These are phyloP conservation scores for Torymus tubicola DNA, from an alignment of 2,888 invertebrate species.

Conservation along the genomic window DNA sequence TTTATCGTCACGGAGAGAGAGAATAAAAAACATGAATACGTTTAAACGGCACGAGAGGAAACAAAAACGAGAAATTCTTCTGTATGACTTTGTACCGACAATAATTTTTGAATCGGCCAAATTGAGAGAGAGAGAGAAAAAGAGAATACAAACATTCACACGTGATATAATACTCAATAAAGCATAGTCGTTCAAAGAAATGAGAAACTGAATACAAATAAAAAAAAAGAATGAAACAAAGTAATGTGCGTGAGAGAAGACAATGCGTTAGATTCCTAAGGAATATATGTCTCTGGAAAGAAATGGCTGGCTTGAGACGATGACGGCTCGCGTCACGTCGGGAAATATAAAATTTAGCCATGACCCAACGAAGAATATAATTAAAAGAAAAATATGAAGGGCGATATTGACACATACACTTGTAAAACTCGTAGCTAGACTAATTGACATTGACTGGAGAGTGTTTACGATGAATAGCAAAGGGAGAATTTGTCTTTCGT, in stretches of 20 bases:
- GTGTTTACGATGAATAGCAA: conserved; percentile 56
- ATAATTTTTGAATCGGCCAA: conserved; percentile 58
- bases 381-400: not conserved
- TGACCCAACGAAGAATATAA: conserved; percentile 56
- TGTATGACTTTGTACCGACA: conserved; percentile 51
- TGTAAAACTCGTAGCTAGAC: conserved; percentile 65
- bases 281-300: conserved; percentile 28
- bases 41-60: conserved; percentile 17
- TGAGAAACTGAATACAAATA: no score
- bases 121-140: conserved; percentile 43
- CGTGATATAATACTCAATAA: conserved; percentile 56
- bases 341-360: conserved; percentile 50
- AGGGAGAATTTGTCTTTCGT: conserved; percentile 52
- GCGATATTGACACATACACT: conserved; percentile 53
- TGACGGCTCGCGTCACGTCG: conserved; percentile 35
- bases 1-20: conserved; percentile 25
- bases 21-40: not conserved
- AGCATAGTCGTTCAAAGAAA: conserved; percentile 34
- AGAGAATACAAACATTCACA: not conserved
- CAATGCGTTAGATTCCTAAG: conserved; percentile 34
- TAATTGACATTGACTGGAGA: conserved; percentile 65
- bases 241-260: conserved; percentile 14
- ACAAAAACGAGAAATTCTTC: conserved; percentile 28
- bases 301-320: conserved; percentile 56
- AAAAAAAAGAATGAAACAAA: no score